These are phyloP conservation scores for Lutra lutra DNA, from an alignment of 2,797 vertebrate genomes.

Conservation along the genomic window DNA sequence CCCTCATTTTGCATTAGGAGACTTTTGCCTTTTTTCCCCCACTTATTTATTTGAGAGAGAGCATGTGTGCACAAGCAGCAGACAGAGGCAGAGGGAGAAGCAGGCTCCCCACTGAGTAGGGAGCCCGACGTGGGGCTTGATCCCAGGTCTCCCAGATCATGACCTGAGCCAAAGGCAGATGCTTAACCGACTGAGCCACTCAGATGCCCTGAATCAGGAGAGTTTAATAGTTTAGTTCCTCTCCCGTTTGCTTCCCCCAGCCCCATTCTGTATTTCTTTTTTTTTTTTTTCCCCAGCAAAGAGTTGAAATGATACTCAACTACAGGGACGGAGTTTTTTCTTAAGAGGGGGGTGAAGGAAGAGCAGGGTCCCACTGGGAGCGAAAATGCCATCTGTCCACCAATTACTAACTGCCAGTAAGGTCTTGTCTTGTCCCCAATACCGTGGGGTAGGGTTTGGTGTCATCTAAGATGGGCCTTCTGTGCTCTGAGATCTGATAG, in stretches of 20 bases:
- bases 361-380: not conserved
- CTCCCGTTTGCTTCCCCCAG: not conserved
- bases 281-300: not conserved
- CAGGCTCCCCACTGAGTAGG: not conserved
- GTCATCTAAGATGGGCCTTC: not conserved
- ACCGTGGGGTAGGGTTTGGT: not conserved
- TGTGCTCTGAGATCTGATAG: not conserved
- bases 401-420: not conserved
- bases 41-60: no score
- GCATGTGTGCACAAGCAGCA: no score
- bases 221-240: conserved; percentile 28
- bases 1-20: not conserved
- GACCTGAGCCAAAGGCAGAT: not conserved
- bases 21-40: not conserved
- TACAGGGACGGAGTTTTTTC: not conserved
- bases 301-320: not conserved
- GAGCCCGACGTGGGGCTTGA: not conserved
- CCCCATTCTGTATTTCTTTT: not conserved
- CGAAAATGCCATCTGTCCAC: not conserved
- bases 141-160: not conserved
- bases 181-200: not conserved
- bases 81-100: no score
- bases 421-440: not conserved
- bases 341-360: not conserved
- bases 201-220: not conserved